Evolutionary conservation across 2,888 invertebrate species (phyloP).

Genomic region (Boloria euphrosyne): DNA sequence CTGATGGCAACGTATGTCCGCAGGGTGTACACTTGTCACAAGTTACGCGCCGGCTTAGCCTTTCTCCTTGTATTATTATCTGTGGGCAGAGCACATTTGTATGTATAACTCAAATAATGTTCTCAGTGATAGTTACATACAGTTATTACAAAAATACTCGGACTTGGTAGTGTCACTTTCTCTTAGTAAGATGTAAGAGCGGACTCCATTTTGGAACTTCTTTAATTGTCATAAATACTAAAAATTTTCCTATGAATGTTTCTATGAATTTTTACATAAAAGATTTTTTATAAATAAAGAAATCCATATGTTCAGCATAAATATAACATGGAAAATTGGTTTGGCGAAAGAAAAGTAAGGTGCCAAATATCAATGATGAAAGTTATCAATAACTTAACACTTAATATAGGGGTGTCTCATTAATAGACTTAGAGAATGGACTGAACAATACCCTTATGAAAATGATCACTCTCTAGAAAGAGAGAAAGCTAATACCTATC

Average conservation of each 20-base stretch:
- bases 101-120: not conserved
- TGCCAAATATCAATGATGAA: constrained; percentile 15
- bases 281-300: constrained; percentile 12
- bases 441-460: too few species aligned
- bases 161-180: not conserved
- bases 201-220: constrained; percentile 4
- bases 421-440: too few species aligned
- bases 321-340: not conserved
- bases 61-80: too few species aligned
- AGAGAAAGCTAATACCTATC: too few species aligned
- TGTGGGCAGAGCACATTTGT: not conserved
- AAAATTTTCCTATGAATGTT: constrained; percentile 12
- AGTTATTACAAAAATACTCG: constrained; percentile 16
- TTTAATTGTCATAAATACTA: constrained; percentile 7
- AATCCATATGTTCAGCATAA: constrained; percentile 2
- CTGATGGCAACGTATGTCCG: too few species aligned
- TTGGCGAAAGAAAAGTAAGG: constrained; percentile 7
- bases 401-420: too few species aligned
- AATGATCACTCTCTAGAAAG: too few species aligned
- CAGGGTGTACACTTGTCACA: too few species aligned
- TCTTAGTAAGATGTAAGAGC: not conserved
- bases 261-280: constrained; percentile 16
- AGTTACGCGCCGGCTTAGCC: too few species aligned
- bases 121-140: constrained; percentile 6
- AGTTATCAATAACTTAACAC: not conserved